Evolutionary conservation across 2,888 invertebrate species (phyloP).

Genomic region (Ferdinandea cuprea): DNA sequence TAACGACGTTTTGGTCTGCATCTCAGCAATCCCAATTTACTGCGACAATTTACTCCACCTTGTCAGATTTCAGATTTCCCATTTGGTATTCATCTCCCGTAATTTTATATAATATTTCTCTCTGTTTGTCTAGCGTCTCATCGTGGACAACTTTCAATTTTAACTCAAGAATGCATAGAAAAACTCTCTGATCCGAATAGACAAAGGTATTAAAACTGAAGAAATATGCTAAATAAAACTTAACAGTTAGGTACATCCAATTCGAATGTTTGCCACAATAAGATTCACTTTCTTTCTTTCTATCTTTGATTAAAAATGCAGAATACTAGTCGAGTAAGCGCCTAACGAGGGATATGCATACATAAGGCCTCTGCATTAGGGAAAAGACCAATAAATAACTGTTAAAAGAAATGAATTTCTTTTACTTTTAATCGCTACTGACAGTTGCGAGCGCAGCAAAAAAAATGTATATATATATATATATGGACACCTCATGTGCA

Average conservation of each 20-base stretch:
- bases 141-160: conserved; percentile 36
- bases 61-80: conserved; percentile 10
- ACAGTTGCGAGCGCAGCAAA: conserved; percentile 19
- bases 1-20: too few relatives aligned
- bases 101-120: conserved; percentile 12
- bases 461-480: too few relatives aligned
- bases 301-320: conserved; percentile 45
- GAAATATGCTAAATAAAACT: conserved; percentile 18
- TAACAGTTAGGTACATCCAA: conserved; percentile 21
- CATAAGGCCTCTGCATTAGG: background rate
- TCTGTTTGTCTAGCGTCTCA: background rate
- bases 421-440: conserved; percentile 1
- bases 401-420: conserved; percentile 8
- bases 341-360: background rate
- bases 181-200: conserved; percentile 7
- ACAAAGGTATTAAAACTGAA: conserved; percentile 10
- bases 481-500: conserved; percentile 6
- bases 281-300: conserved; percentile 58
- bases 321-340: conserved; percentile 10
- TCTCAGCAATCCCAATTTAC: too few relatives aligned
- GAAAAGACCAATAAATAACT: background rate
- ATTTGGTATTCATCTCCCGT: conserved; percentile 24
- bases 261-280: background rate
- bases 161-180: conserved; percentile 20
- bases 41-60: too few relatives aligned